Evolutionary conservation across 2,888 invertebrate species (phyloP), one percentile per base, ranked within the genome.

Genomic region (Deladenus siricidicola): DNA sequence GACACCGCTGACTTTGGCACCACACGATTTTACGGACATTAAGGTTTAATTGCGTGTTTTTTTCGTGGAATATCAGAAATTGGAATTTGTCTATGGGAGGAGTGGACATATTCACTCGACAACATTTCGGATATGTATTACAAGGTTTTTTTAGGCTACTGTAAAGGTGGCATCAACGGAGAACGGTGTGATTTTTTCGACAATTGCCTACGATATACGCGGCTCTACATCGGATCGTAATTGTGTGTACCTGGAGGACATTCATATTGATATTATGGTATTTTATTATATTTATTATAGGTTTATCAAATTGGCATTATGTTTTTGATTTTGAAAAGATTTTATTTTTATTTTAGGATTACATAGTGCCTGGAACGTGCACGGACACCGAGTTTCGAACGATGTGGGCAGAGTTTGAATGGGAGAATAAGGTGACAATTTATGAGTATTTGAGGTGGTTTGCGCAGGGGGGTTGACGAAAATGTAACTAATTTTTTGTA

Each of bases 341-440:
- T 56, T 21, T 24, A 6, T 21, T 53, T 28, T 57, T 26, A n/a
- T 65, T 98, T 73, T 93, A 98, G 89, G 98, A 99, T 83, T 94
- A 94, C 83, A 93, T 94, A 78, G 88, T 94, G 78, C 80, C 83
- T 78, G 68, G 80, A 78, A 63, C 92, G 19, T 96, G 96, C 81
- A 89, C 87, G 56, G 98, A 98, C 81, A 86, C 87, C 0, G 96
- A 98, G 83, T 99, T 98, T 85, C 83, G 98, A 4, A 88, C 89
- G 82, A 99, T 99, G 98, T 99, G 98, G 98, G 91, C 93, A 2
- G 96, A 96, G 84, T 99, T 99, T 83, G 98, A 99, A 82, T 99
- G 98, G 98, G 98, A 99, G 84, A 99, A 99, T 82, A 99, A 99
- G 85, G 92, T 84, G 3, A 23, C 66, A n/a, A 56, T 67, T 10